Conservation (phyloP, 37 sponge, comb jelly and placozoan species). For the Axinella damicornis region DNA sequence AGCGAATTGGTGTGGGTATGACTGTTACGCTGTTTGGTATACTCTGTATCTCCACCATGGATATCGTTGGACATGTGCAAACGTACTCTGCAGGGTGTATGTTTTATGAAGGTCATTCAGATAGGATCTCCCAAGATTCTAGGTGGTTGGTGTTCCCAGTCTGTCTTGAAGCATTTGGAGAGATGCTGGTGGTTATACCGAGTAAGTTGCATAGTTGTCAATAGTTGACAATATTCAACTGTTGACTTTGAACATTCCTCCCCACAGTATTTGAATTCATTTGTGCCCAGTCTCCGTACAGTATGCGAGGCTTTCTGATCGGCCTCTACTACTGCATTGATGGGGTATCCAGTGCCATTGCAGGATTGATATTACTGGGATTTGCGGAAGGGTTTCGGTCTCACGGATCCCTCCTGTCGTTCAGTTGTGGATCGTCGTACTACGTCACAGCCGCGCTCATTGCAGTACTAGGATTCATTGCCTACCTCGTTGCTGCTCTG, state of each 20-base stretch:
- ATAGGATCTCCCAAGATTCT: not conserved
- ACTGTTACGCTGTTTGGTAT: not conserved
- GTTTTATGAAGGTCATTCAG: not conserved
- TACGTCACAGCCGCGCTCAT: not conserved
- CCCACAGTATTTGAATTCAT: slow-evolving; percentile 60
- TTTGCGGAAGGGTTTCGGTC: slow-evolving; percentile 9
- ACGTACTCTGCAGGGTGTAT: not conserved
- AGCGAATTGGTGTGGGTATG: slow-evolving; percentile 29
- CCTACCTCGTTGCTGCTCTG: slow-evolving; percentile 16
- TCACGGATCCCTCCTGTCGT: too few species aligned
- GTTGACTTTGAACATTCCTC: not conserved
- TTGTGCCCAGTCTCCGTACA: slow-evolving; percentile 63
- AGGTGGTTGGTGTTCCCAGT: not conserved
- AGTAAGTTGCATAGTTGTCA: not conserved
- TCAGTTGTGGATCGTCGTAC: slow-evolving; percentile 50
- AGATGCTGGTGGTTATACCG: slow-evolving; percentile 11
- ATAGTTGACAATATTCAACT: not conserved
- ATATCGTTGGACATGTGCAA: not conserved
- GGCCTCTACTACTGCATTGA: slow-evolving; percentile 40
- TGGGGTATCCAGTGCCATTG: slow-evolving; percentile 27
- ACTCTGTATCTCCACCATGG: not conserved
- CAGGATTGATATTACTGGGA: not conserved
- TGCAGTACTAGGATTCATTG: slow-evolving; percentile 20
- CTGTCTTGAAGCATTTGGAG: slow-evolving; percentile 17
- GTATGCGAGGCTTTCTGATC: slow-evolving; percentile 62